Evolutionary conservation across 2,797 vertebrate genomes (phyloP), one percentile per base, ranked within the genome.

Genomic region (Lagodon rhomboides): DNA sequence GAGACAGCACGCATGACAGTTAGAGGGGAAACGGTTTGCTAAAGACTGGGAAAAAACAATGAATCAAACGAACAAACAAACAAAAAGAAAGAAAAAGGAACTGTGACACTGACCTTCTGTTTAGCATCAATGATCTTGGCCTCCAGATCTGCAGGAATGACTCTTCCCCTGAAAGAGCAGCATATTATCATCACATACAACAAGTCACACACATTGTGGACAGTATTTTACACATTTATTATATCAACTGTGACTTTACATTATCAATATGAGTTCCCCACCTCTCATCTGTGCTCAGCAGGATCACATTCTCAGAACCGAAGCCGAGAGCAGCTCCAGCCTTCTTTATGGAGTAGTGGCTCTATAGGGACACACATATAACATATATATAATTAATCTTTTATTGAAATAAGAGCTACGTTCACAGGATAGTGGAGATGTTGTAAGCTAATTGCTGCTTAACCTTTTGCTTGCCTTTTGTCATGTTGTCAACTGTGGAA

Each of bases 301-400:
- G 94, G 92, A 99, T 95, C 84, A 99, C 98, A 9, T 99, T 99
- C 66, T 99, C 98, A 0, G 95, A 95, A 80, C 98, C 98, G 82
- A 99, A 99, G n/a, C 98, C 98, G 87, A 99, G 96, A 0, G 97
- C 97, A 64, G 98, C 96, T 77, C 98, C 98, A 22, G 98, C 97
- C 90, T 99, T 99, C 94, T 98, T 99, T 90, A 99, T 98, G 18
- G 98, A 99, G 88, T 99, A 99, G 94, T 99, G 98, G 92, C 98
- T 99, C 98, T 99, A 94, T 64, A 92, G 76, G 64, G 63, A 73
- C 62, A 80, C 47, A 69, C 41, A 62, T 11, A 12, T 20, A 18
- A 34, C 12, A 41, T 25, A 41, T 23, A 44, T 46, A 16, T 46
- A 12, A 66, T 46, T 51, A 12, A 53, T 53, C 20, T 4, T 1